phyloP scores from a whole-genome alignment of 2,888 invertebrate genomes.

The Isotomurus palustris region DNA sequence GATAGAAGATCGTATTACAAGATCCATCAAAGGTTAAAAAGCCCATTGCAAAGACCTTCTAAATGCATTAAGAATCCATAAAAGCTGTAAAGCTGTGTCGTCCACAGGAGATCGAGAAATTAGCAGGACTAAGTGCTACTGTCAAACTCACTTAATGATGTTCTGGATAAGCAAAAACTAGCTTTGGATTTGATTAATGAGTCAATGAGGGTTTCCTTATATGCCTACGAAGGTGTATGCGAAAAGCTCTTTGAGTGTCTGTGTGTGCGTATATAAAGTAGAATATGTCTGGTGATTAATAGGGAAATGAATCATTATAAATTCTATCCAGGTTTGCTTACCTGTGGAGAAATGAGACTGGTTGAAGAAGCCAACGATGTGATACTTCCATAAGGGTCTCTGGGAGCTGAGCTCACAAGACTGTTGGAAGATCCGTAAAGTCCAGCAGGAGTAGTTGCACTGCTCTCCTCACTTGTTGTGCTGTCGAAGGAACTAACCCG shows the following conservation, averaged over 20 bases:
- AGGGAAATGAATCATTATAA: neutral
- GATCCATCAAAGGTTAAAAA: neutral
- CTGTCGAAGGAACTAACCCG: conserved; percentile 56
- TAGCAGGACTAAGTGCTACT: neutral
- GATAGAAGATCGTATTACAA: neutral
- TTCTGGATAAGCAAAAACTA: conserved; percentile 3
- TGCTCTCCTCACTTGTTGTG: conserved; percentile 53
- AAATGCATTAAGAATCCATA: neutral
- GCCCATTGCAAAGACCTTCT: neutral
- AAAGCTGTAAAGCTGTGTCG: neutral
- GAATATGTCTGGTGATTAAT: too few species aligned
- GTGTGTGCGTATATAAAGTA: too few species aligned
- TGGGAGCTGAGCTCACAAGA: conserved; percentile 46
- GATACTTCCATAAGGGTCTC: conserved; percentile 57
- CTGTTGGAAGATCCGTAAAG: conserved; percentile 49
- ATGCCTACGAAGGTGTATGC: too few species aligned
- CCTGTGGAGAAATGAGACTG: conserved; percentile 57
- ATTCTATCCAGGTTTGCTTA: conserved; percentile 36
- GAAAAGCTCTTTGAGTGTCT: too few species aligned
- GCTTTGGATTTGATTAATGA: neutral
- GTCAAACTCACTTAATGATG: neutral
- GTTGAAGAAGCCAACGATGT: conserved; percentile 58
- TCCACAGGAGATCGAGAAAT: neutral
- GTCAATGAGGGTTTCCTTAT: too few species aligned
- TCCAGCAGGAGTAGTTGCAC: conserved; percentile 47